Percentiles rank a stretch among this genome's conserved stretches.
Evolutionary conservation across 2,797 vertebrate genomes (phyloP).

Genomic region (Myotis vivesi): DNA sequence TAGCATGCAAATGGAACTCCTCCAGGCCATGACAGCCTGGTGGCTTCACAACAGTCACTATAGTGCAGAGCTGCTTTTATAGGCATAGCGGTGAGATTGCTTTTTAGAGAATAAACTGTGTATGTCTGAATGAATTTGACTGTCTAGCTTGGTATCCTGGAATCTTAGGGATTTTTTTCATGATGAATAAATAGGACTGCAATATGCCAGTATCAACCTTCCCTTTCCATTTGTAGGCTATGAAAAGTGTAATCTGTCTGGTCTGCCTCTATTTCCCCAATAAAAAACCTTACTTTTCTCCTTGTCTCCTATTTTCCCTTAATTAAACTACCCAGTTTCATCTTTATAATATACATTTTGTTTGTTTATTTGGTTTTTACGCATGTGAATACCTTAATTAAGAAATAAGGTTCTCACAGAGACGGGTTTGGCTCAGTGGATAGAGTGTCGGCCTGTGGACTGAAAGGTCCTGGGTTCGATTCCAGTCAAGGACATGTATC

Average conservation of each 20-base stretch:
- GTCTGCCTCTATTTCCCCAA: neutral
- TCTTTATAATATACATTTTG: neutral
- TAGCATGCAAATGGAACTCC: slow-evolving; percentile 96
- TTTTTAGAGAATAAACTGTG: slow-evolving; percentile 26
- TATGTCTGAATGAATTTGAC: slow-evolving; percentile 45
- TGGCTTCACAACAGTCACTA: slow-evolving; percentile 49
- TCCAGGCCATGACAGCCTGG: slow-evolving; percentile 87
- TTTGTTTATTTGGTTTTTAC: neutral
- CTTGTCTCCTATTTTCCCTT: neutral
- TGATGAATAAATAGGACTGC: neutral
- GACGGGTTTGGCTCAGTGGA: no score
- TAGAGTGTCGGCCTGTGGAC: no score
- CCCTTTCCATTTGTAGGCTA: neutral
- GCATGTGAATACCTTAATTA: neutral
- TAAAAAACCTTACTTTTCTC: neutral
- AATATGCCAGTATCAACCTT: neutral
- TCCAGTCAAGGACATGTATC: no score
- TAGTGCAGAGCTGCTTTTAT: slow-evolving; percentile 47
- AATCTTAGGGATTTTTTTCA: neutral
- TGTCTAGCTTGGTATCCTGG: neutral
- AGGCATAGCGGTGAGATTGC: neutral
- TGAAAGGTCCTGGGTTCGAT: no score
- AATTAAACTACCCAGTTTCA: neutral
- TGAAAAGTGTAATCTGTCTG: neutral
- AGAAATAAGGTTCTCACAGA: neutral